These are phyloP conservation scores for Anableps anableps DNA, from an alignment of 2,797 vertebrate genomes.

Conservation along the genomic window DNA sequence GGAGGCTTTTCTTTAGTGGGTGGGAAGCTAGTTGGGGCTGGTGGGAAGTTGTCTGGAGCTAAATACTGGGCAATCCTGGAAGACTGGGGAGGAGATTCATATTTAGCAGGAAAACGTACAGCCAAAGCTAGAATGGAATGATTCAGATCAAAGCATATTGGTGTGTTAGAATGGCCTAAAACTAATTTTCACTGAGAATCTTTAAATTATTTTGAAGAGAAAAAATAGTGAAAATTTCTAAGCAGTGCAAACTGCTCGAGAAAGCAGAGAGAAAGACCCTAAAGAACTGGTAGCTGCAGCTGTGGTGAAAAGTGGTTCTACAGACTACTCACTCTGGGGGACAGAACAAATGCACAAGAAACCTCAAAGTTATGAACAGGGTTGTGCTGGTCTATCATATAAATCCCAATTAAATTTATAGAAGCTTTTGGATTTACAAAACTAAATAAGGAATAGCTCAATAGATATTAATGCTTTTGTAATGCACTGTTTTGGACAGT, in stretches of 20 bases:
- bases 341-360: no score
- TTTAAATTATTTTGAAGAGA: background rate
- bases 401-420: no score
- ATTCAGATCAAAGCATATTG: background rate
- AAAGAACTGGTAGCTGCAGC: background rate
- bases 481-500: no score
- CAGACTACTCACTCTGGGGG: no score
- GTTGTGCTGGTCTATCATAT: no score
- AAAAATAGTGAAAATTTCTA: background rate
- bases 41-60: background rate
- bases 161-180: background rate
- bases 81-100: background rate
- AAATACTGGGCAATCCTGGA: background rate
- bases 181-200: background rate
- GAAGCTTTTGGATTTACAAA: no score
- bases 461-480: no score
- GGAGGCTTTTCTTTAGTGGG: no score
- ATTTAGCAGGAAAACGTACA: background rate
- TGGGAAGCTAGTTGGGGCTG: background rate
- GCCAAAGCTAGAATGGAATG: background rate
- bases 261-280: background rate
- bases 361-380: no score
- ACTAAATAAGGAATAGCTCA: no score
- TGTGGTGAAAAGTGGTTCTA: no score
- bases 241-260: background rate